phyloP scores from a whole-genome alignment of 2,797 vertebrate genomes.

The Danionella dracula region DNA sequence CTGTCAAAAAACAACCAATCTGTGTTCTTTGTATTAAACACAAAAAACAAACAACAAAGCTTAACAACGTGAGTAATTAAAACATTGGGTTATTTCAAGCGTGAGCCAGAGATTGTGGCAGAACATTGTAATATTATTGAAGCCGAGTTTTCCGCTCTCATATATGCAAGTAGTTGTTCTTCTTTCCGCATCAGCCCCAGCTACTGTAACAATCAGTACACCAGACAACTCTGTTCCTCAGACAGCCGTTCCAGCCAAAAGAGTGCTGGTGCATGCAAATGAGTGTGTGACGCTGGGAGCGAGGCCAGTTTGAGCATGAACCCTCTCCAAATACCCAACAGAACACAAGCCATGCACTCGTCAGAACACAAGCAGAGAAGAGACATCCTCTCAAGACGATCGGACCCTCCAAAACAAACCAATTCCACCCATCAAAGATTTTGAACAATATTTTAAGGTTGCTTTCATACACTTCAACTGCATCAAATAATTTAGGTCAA shows the following conservation, averaged over 20 bases:
- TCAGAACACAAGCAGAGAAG: neutral
- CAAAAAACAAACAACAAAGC: too few relatives aligned
- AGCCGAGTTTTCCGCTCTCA: neutral
- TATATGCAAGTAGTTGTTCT: constrained; percentile 1
- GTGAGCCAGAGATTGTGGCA: neutral
- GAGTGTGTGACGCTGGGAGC: neutral
- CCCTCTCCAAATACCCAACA: neutral
- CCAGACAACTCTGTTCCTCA: constrained; percentile 21
- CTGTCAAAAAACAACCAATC: too few relatives aligned
- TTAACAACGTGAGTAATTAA: too few relatives aligned
- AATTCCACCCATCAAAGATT: too few relatives aligned
- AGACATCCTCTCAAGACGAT: neutral
- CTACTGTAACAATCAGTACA: neutral
- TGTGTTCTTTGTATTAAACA: too few relatives aligned
- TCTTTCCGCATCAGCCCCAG: neutral
- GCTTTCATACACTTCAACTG: too few relatives aligned
- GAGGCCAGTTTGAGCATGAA: constrained; percentile 7
- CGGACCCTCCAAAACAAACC: neutral
- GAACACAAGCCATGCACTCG: neutral
- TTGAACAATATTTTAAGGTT: too few relatives aligned
- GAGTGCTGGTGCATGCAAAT: constrained; percentile 1
- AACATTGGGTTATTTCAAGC: neutral
- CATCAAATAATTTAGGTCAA: too few relatives aligned
- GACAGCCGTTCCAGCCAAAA: constrained; percentile 2
- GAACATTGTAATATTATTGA: constrained; percentile 2